phyloP scores from a whole-genome alignment of 2,797 vertebrate species.

The Poeciliopsis presidionis region DNA sequence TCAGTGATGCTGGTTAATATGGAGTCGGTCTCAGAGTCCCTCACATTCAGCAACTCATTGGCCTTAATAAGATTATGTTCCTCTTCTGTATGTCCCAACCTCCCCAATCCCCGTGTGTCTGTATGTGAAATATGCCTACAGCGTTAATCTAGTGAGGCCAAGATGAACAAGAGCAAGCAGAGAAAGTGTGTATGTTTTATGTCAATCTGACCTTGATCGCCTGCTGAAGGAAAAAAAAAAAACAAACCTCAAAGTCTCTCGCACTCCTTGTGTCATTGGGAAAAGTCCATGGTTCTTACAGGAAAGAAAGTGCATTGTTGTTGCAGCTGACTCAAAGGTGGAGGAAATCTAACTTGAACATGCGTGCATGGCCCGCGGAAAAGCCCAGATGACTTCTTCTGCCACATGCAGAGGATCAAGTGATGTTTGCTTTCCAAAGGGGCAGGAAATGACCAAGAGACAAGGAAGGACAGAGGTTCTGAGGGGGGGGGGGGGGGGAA shows the following conservation, averaged over 20 bases:
- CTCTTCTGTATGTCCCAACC: conserved; percentile 2
- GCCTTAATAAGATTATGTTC: conserved; percentile 29
- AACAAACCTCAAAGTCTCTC: conserved; percentile 49
- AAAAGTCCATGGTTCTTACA: conserved; percentile 44
- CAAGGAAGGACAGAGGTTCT: conserved; percentile 29
- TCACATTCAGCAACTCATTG: conserved; percentile 36
- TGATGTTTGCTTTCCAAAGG: conserved; percentile 64
- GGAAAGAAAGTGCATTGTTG: conserved; percentile 67
- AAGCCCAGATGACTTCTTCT: conserved; percentile 59
- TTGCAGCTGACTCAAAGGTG: conserved; percentile 66
- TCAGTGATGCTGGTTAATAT: conserved; percentile 74
- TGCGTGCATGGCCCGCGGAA: conserved; percentile 55
- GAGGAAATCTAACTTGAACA: conserved; percentile 63
- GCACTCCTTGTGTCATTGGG: conserved; percentile 20
- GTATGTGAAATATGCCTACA: conserved; percentile 7
- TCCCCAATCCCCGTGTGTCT: not conserved
- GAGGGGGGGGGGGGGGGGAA: not conserved
- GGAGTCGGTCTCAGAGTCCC: conserved; percentile 61
- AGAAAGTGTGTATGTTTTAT: conserved; percentile 15
- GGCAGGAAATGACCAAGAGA: conserved; percentile 59
- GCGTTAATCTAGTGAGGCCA: conserved; percentile 9
- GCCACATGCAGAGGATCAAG: conserved; percentile 65
- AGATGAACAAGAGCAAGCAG: not conserved
- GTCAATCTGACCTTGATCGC: conserved; percentile 37
- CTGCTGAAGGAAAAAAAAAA: conserved; percentile 6